A percentile compares a stretch with the other conserved stretches of the same genome.
Conservation (phyloP, 2,888 invertebrate species). For the Cosmopolites sordidus region DNA sequence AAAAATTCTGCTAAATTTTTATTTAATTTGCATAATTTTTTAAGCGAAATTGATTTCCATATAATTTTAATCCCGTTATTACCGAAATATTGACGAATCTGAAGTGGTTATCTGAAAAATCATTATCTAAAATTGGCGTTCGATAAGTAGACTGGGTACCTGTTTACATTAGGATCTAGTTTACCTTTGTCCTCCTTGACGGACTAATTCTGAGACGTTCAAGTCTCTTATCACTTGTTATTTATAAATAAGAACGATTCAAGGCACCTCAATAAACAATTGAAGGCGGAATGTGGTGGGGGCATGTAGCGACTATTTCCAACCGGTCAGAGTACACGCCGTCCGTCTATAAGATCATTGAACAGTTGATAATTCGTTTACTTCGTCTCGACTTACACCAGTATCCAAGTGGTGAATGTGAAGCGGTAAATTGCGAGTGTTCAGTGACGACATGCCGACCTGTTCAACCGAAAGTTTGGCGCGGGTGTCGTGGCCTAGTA, state of each 20-base stretch:
- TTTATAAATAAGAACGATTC: slow-evolving; percentile 22
- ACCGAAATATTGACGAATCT: too few relatives aligned
- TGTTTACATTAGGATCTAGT: too few relatives aligned
- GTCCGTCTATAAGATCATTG: slow-evolving; percentile 40
- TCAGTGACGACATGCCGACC: slow-evolving; percentile 55
- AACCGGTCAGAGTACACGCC: slow-evolving; percentile 41
- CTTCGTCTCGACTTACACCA: slow-evolving; percentile 12
- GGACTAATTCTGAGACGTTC: slow-evolving; percentile 11
- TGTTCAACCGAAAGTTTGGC: slow-evolving; percentile 60
- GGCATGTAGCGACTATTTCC: slow-evolving; percentile 28
- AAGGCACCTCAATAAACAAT: slow-evolving; percentile 35
- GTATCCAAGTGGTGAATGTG: slow-evolving; percentile 5
- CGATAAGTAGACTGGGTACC: too few relatives aligned
- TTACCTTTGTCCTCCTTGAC: background rate
- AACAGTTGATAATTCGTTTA: slow-evolving; percentile 24
- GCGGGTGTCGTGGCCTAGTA: slow-evolving; percentile 53
- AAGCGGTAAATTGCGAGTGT: background rate
- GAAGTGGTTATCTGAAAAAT: too few relatives aligned
- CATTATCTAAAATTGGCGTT: too few relatives aligned
- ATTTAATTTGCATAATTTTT: too few relatives aligned
- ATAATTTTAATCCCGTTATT: too few relatives aligned
- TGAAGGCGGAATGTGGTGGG: slow-evolving; percentile 29
- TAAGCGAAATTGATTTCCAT: too few relatives aligned
- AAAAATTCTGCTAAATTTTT: too few relatives aligned
- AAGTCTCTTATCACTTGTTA: slow-evolving; percentile 18